Base-by-base conservation (phyloP, 2,113 vertebrate genomes). In the Phocoena sinus region DNA sequence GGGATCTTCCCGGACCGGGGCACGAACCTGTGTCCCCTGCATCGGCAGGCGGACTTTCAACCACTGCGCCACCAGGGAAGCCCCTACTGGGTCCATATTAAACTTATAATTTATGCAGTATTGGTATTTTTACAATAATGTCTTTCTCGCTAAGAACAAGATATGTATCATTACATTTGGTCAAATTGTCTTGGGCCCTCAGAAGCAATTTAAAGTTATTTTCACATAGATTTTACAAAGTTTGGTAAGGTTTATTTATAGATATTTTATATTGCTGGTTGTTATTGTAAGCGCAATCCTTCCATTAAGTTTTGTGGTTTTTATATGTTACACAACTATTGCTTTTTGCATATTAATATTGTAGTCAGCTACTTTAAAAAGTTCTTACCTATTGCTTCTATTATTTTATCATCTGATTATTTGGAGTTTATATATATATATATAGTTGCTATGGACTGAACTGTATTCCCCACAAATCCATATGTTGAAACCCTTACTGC, bases 381-480 rank as follows among this genome's bases (percentile, higher is more conserved):
- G 11, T 79, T 41, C 20, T 77, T 82, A 18, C 33, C 41, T 56
- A 58, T 67, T 79, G 62, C 3, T 58, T 91, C 33, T 36, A 67
- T 56, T 79, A 79, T 84, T 92, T 94, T 89, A 80, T 74, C 58
- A 89, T 23, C 28, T 89, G 23, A 80, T 91, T 87, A 79, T 65
- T 67, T 95, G 86, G 5, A 13, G 21, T 60, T 62, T 83, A 21
- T 44, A 26, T 20, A 50, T 38, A 38, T 44, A 20, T 62, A 20
- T 62, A 26, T 26, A 6, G 18, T 53, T 67, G 38, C 28, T 77
- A 56, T 12, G 58, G 70, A 65, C 8, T 76, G 58, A 93, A 76
- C 9, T 41, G 44, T 56, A 76, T 76, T 28, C 15, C 23, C 63
- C 25, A 25, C 44, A 87, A 68, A 47, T 60, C n/a, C 50, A 6